These are phyloP conservation scores for Apostichopus japonicus DNA, from an alignment of 35 echinoderm and acorn worm genomes.

Conservation along the genomic window DNA sequence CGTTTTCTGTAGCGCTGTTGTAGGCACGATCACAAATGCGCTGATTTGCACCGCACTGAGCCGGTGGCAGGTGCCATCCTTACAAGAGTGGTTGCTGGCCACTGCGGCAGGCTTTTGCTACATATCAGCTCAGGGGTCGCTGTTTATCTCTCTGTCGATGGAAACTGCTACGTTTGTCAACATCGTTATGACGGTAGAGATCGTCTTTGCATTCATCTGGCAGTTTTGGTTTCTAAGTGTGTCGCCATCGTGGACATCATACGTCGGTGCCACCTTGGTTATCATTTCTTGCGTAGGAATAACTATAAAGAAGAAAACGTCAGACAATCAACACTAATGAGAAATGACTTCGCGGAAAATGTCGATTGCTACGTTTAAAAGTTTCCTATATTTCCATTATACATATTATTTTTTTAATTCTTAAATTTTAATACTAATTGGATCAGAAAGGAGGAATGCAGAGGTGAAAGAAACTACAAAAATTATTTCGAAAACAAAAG, in stretches of 20 bases:
- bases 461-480: too few species aligned
- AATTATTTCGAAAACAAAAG: too few species aligned
- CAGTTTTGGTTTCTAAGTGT: neutral
- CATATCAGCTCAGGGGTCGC: neutral
- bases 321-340: neutral
- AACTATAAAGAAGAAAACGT: neutral
- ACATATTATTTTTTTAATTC: too few species aligned
- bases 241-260: conserved; percentile 30
- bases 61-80: neutral
- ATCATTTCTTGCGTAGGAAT: neutral
- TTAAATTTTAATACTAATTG: too few species aligned
- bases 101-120: conserved; percentile 1
- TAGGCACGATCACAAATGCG: neutral
- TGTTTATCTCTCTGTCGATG: conserved; percentile 26
- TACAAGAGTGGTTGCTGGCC: neutral
- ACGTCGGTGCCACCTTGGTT: conserved; percentile 11
- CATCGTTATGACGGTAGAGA: conserved; percentile 25
- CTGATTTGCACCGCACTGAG: conserved; percentile 2
- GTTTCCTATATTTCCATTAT: too few species aligned
- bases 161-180: conserved; percentile 32
- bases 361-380: too few species aligned
- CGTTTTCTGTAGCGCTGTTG: neutral
- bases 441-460: too few species aligned
- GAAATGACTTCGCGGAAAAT: too few species aligned
- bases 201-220: conserved; percentile 26